Evolutionary conservation across 64 coral and sea anemone species (phyloP), one percentile per base, ranked within the genome.

Genomic region (Anthopleura sola): DNA sequence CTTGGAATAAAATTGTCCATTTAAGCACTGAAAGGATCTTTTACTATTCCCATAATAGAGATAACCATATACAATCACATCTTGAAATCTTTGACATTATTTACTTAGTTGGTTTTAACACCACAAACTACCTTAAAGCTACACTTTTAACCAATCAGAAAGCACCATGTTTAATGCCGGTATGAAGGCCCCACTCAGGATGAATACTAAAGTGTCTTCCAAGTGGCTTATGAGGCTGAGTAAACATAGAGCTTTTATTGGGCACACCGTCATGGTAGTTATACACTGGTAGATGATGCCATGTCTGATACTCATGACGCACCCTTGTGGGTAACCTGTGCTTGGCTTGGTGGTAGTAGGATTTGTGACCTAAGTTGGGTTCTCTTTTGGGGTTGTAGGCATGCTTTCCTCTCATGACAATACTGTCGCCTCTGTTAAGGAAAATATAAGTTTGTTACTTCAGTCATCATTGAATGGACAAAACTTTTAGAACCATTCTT

Each of bases 151-250:
- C 76, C 15, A 23, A 18, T 38, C 28, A 79, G 7, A 79, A 44
- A 44, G 37, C 36, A 79, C 17, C 36, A 79, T 19, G 44, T 60
- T 83, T 83, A 83, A 53, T 31, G 19, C 51, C 17, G 6, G 82
- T 84, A 80, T 98, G 95, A 38, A 91, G 90, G 16, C 95, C 95
- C 95, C 95, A 98, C 47, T 98, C 95, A 58, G 95, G 95, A 82
- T 98, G 95, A 62, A 98, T 98, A 34, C 91, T 94, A 88, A 98
- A 98, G 82, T 98, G 95, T 14, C 92, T 82, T 53, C 92, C 92
- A 86, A 91, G 64, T 15, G 84, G 47, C 54, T 83, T 98, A 68
- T 91, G 89, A 5, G 95, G 89, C 74, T 94, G 89, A 31, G 80
- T 84, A 86, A 98, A 98, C 89, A 98, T 91, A 0, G 95, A 62